Conservation (phyloP, 2,797 vertebrate genomes). For the Amblyraja radiata region DNA sequence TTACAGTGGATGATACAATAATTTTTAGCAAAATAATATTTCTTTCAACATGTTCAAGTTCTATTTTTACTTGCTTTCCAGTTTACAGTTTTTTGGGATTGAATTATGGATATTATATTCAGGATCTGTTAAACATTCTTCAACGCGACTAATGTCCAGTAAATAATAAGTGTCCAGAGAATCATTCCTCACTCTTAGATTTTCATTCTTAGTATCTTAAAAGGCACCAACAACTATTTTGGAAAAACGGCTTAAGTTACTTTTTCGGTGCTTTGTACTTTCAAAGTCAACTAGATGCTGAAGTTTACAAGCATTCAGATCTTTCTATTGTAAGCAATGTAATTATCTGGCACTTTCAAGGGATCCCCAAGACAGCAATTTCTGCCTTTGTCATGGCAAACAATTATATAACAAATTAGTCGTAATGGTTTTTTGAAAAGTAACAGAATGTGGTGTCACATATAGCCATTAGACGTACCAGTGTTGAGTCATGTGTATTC, state of each 20-base stretch:
- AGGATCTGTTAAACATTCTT: slow-evolving; percentile 2
- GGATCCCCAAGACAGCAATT: slow-evolving; percentile 40
- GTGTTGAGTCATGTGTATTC: slow-evolving; percentile 45
- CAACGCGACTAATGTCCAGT: slow-evolving; percentile 2
- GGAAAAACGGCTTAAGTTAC: slow-evolving; percentile 38
- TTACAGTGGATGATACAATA: neutral
- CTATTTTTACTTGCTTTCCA: neutral
- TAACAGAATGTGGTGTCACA: slow-evolving; percentile 40
- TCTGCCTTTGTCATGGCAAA: slow-evolving; percentile 40
- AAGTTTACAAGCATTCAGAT: slow-evolving; percentile 37
- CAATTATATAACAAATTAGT: slow-evolving; percentile 37
- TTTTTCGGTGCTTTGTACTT: slow-evolving; percentile 39
- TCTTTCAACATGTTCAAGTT: neutral
- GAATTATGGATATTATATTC: slow-evolving; percentile 11
- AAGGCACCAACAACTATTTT: slow-evolving; percentile 26
- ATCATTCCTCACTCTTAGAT: neutral
- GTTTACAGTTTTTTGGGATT: neutral
- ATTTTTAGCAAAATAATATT: neutral
- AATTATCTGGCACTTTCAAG: slow-evolving; percentile 40
- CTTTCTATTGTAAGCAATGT: slow-evolving; percentile 35
- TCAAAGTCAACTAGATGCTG: slow-evolving; percentile 36
- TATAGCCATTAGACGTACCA: slow-evolving; percentile 43
- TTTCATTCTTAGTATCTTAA: slow-evolving; percentile 23
- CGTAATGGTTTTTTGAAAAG: slow-evolving; percentile 40
- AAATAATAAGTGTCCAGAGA: neutral